These are phyloP conservation scores for Xyliphius kryptos DNA, from an alignment of 2,113 vertebrate genomes.

Conservation along the genomic window DNA sequence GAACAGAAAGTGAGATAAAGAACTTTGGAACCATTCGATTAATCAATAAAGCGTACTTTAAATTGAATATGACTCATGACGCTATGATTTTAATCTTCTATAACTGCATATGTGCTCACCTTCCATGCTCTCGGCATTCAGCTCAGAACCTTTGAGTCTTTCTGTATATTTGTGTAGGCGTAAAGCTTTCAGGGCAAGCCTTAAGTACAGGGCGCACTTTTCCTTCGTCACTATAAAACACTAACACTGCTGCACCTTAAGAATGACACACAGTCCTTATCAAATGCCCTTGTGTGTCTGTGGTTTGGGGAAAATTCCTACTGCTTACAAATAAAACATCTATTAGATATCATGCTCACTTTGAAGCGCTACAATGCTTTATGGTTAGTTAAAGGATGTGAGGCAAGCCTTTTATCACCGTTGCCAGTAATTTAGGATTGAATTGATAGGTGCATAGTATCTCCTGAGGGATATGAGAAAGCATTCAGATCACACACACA, in stretches of 20 bases:
- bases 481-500: conserved; percentile 21
- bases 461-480: conserved; percentile 28
- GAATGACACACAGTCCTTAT: conserved; percentile 20
- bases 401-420: conserved; percentile 31
- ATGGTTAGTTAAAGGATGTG: conserved; percentile 17
- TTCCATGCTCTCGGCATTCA: too few relatives aligned
- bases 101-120: not conserved
- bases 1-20: too few relatives aligned
- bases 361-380: conserved; percentile 20
- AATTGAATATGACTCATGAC: too few relatives aligned
- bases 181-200: conserved; percentile 13
- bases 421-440: conserved; percentile 29
- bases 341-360: conserved; percentile 23
- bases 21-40: too few relatives aligned
- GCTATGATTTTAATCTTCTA: too few relatives aligned
- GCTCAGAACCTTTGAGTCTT: not conserved
- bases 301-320: conserved; percentile 24
- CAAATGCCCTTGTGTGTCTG: conserved; percentile 11
- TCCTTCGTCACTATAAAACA: too few relatives aligned
- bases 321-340: conserved; percentile 31
- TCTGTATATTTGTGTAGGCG: conserved; percentile 10
- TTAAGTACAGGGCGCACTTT: conserved; percentile 31
- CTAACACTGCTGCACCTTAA: conserved; percentile 16
- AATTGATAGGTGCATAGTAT: conserved; percentile 35
- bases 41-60: too few relatives aligned